phyloP scores from a whole-genome alignment of 2,113 vertebrate species.

The Peromyscus leucopus region DNA sequence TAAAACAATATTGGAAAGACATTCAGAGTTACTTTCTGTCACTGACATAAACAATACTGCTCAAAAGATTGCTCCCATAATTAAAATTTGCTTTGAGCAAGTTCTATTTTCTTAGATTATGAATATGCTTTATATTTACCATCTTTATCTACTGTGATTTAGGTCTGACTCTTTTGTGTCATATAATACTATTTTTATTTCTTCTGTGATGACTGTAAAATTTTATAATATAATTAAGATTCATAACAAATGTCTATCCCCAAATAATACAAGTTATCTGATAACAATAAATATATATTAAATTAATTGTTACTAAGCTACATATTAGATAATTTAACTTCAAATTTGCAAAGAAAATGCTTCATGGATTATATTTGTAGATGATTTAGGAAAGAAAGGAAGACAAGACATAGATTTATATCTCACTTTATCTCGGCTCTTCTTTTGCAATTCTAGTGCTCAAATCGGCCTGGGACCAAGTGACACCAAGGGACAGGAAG shows the following conservation, averaged over 20 bases:
- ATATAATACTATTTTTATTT: constrained; percentile 51
- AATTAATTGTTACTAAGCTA: constrained; percentile 68
- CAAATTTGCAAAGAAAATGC: constrained; percentile 63
- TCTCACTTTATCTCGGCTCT: constrained; percentile 13
- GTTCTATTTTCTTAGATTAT: constrained; percentile 57
- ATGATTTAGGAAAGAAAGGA: constrained; percentile 56
- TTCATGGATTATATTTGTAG: constrained; percentile 39
- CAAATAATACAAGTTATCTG: constrained; percentile 61
- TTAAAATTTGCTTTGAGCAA: neutral
- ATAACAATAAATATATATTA: constrained; percentile 56
- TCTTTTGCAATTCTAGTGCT: constrained; percentile 55
- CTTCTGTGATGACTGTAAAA: constrained; percentile 53
- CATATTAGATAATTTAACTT: constrained; percentile 68
- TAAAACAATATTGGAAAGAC: constrained; percentile 48
- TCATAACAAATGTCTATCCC: constrained; percentile 40
- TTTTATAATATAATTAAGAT: constrained; percentile 53
- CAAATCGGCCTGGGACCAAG: constrained; percentile 27
- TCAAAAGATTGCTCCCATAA: constrained; percentile 55
- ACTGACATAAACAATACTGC: neutral
- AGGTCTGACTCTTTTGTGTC: constrained; percentile 32
- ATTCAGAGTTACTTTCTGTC: constrained; percentile 59
- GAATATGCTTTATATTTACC: neutral
- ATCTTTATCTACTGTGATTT: constrained; percentile 42
- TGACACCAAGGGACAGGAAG: constrained; percentile 12
- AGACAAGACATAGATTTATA: constrained; percentile 33